These are phyloP conservation scores for Tenodera sinensis DNA, from an alignment of 2,888 invertebrate genomes.

Conservation along the genomic window DNA sequence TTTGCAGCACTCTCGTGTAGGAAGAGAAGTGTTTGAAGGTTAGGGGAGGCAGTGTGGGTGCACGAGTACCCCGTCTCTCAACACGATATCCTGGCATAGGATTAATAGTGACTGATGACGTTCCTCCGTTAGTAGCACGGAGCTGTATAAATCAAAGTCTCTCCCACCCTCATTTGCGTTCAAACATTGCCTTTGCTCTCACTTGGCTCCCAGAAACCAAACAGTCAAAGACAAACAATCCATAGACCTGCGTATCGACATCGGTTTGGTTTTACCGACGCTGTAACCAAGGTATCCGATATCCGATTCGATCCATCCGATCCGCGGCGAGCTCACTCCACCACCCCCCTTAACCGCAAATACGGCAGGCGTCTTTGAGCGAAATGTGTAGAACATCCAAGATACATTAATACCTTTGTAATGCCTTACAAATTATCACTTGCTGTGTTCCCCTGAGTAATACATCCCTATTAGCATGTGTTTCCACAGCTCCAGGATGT, in stretches of 20 bases:
- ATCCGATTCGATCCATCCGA: neutral
- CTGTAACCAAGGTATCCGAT: neutral
- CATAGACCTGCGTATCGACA: neutral
- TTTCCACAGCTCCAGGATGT: no score
- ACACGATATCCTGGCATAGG: neutral
- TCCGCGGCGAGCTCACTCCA: neutral
- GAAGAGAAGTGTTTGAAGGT: no score
- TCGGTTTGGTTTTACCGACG: neutral
- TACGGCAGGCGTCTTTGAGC: neutral
- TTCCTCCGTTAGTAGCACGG: neutral
- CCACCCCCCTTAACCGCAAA: neutral
- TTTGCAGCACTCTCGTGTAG: no score
- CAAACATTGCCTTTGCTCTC: neutral
- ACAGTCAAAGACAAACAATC: neutral
- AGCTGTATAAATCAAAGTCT: conserved; percentile 1
- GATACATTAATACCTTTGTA: neutral
- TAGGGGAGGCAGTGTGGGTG: no score
- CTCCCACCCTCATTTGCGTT: neutral
- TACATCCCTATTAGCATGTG: no score
- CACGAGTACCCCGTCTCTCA: neutral
- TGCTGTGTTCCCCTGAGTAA: no score
- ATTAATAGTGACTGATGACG: conserved; percentile 1
- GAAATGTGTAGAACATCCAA: neutral
- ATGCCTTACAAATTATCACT: no score
- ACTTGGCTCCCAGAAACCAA: neutral